Evolutionary conservation across 1,140 invertebrate genomes (phyloP).

Genomic region (Micrasema minimum): DNA sequence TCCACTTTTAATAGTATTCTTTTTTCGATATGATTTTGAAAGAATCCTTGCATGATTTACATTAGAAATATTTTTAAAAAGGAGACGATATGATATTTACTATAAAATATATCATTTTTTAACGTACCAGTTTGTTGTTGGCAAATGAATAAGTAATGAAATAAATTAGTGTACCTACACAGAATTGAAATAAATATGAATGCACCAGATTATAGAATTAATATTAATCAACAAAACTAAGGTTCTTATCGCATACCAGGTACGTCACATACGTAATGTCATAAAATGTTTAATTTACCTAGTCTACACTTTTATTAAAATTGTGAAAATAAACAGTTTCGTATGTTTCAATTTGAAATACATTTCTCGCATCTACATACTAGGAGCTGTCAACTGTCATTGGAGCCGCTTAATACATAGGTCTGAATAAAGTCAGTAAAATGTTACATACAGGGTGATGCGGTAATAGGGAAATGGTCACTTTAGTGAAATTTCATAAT

Average conservation of each 20-base stretch:
- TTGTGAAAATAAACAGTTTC: slow-evolving; percentile 15
- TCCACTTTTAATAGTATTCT: no score
- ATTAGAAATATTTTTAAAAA: no score
- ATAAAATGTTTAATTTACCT: slow-evolving; percentile 14
- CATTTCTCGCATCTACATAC: slow-evolving; percentile 10
- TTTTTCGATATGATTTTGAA: no score
- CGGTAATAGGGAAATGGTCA: no score
- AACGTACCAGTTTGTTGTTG: no score
- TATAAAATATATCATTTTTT: no score
- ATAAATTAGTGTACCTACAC: no score
- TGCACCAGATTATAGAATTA: slow-evolving; percentile 23
- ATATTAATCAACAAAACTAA: slow-evolving; percentile 30
- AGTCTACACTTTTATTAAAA: slow-evolving; percentile 4
- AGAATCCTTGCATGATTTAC: no score
- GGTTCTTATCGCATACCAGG: slow-evolving; percentile 32
- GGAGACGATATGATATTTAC: no score
- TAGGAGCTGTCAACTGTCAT: slow-evolving; percentile 10
- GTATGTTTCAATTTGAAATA: slow-evolving; percentile 29
- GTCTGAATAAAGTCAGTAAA: background rate
- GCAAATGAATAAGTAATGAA: no score
- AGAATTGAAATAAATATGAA: slow-evolving; percentile 16
- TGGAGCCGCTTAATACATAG: slow-evolving; percentile 1
- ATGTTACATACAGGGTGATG: no score
- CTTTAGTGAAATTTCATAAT: no score
- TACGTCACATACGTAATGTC: slow-evolving; percentile 37